phyloP scores from a whole-genome alignment of 2,888 invertebrate species.

The Xiphydria camelus region DNA sequence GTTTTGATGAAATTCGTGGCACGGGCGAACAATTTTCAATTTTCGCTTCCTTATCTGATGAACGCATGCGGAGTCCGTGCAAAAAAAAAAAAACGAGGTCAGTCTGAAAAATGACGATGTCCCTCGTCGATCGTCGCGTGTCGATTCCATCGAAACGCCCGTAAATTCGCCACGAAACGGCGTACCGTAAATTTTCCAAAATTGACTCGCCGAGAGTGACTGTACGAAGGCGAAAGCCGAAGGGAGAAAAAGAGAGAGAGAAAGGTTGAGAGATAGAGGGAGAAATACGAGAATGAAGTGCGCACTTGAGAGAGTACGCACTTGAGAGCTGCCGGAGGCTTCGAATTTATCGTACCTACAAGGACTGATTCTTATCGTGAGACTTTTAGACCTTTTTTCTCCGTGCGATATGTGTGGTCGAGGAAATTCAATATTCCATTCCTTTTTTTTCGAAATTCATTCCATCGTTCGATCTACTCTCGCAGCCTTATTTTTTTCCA shows the following conservation, averaged over 20 bases:
- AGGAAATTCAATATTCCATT: background rate
- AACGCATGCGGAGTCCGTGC: too few relatives aligned
- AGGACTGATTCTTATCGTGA: conserved; percentile 30
- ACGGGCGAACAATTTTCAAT: too few relatives aligned
- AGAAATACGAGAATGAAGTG: conserved; percentile 42
- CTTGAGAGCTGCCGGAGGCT: conserved; percentile 36
- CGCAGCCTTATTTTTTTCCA: conserved; percentile 12
- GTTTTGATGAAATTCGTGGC: background rate
- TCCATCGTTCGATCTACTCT: conserved; percentile 20
- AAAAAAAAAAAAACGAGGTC: conserved; percentile 30
- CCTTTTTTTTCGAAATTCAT: conserved; percentile 6
- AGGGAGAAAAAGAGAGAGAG: background rate
- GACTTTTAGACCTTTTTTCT: conserved; percentile 6
- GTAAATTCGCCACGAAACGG: too few relatives aligned
- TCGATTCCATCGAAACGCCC: too few relatives aligned
- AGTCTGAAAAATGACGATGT: too few relatives aligned
- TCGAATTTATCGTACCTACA: conserved; percentile 38
- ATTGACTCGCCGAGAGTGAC: too few relatives aligned
- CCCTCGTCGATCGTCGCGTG: too few relatives aligned
- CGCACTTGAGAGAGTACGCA: conserved; percentile 35
- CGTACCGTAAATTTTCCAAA: too few relatives aligned
- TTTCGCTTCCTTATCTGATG: too few relatives aligned
- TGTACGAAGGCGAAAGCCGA: background rate
- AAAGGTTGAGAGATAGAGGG: background rate
- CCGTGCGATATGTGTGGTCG: conserved; percentile 27